Conservation (phyloP, 1,140 invertebrate species). For the Bombyx mori region DNA sequence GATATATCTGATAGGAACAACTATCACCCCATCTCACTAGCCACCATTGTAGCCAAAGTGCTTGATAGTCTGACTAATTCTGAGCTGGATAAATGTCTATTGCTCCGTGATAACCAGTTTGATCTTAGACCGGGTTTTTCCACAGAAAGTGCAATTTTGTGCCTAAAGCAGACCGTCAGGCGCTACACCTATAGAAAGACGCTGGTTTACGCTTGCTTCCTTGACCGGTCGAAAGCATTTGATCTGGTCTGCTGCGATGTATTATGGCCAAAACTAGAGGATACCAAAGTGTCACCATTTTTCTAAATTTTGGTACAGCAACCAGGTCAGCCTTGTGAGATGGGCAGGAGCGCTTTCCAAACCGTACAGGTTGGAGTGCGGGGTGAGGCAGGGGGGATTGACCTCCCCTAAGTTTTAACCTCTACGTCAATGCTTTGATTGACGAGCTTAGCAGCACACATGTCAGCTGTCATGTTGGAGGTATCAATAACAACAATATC, state of each 20-base stretch:
- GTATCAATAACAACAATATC: no score
- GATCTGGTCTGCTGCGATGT: conserved; percentile 3
- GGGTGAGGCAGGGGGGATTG: neutral
- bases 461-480: no score
- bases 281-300: neutral
- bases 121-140: no score
- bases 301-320: conserved; percentile 1
- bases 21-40: no score
- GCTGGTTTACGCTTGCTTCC: conserved; percentile 1
- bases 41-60: no score
- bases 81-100: no score
- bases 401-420: conserved; percentile 5
- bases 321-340: conserved; percentile 1
- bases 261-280: neutral
- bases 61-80: no score
- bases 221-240: no score
- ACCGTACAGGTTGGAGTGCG: conserved; percentile 5
- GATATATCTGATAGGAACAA: no score
- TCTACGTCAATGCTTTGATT: no score
- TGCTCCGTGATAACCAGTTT: no score
- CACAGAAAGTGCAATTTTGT: conserved; percentile 5
- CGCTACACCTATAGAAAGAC: conserved; percentile 3
- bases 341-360: conserved; percentile 1
- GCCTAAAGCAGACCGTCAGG: conserved; percentile 3
- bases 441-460: no score